Evolutionary conservation across 2,797 vertebrate genomes (phyloP).

Genomic region (Yasuhikotakia modesta): DNA sequence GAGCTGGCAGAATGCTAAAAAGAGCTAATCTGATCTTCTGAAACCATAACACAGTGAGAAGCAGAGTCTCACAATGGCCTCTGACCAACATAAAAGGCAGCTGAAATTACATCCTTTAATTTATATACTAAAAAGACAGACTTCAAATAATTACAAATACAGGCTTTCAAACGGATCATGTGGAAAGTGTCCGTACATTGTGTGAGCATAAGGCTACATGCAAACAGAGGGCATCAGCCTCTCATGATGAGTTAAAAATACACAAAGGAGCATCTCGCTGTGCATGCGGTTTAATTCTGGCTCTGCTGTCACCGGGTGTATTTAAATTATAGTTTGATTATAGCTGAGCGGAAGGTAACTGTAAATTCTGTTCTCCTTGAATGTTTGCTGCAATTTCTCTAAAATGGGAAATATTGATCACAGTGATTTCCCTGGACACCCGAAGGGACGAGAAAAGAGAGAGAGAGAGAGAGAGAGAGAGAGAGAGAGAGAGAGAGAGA

Average conservation of each 20-base stretch:
- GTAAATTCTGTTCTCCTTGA: slow-evolving; percentile 91
- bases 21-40: slow-evolving; percentile 32
- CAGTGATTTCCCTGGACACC: slow-evolving; percentile 86
- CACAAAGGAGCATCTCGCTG: slow-evolving; percentile 39
- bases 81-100: slow-evolving; percentile 76
- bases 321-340: slow-evolving; percentile 81
- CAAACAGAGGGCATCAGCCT: slow-evolving; percentile 2
- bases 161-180: slow-evolving; percentile 54
- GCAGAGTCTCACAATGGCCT: slow-evolving; percentile 77
- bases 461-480: too few relatives aligned
- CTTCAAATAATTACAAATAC: slow-evolving; percentile 41
- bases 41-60: slow-evolving; percentile 68
- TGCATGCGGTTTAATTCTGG: slow-evolving; percentile 63
- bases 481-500: too few relatives aligned
- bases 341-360: slow-evolving; percentile 74
- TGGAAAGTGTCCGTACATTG: slow-evolving; percentile 52
- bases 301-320: slow-evolving; percentile 60
- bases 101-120: slow-evolving; percentile 76
- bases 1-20: slow-evolving; percentile 31
- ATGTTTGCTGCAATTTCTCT: slow-evolving; percentile 89
- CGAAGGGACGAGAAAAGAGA: slow-evolving; percentile 22
- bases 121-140: slow-evolving; percentile 76
- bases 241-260: slow-evolving; percentile 7
- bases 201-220: neutral
- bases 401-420: slow-evolving; percentile 99